These are phyloP conservation scores for Neopipo cinnamomea DNA, from an alignment of 2,113 vertebrate genomes.

Conservation along the genomic window DNA sequence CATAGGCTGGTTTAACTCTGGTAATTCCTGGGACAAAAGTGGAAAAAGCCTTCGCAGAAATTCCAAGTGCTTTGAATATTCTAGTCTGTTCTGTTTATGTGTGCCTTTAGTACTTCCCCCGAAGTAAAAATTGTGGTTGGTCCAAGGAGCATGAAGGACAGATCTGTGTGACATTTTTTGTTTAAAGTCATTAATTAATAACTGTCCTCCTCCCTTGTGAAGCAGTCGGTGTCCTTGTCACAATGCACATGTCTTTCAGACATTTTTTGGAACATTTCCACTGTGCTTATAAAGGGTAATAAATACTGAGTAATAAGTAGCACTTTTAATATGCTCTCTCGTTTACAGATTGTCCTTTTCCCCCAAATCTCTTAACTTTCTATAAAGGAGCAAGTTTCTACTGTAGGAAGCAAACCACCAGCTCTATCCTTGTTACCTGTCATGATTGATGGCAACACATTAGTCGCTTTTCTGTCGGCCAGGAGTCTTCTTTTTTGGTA, in stretches of 20 bases:
- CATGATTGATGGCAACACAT: not conserved
- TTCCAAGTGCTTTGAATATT: not conserved
- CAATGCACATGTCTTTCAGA: not conserved
- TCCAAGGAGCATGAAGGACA: not conserved
- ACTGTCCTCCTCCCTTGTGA: not conserved
- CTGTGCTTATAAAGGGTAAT: not conserved
- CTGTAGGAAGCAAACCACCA: not conserved
- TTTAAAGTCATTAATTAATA: not conserved
- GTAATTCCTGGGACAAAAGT: not conserved
- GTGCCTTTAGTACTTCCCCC: not conserved
- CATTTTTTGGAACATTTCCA: not conserved
- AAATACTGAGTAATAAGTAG: not conserved
- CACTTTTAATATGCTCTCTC: not conserved
- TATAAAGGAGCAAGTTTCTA: not conserved
- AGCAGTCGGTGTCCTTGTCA: not conserved
- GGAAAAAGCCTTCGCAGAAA: not conserved
- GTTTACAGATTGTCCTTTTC: not conserved
- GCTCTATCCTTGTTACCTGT: not conserved
- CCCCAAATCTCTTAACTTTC: not conserved
- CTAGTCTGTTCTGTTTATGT: not conserved
- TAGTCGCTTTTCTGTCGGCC: not conserved
- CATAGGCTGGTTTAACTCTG: not conserved
- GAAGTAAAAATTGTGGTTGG: not conserved
- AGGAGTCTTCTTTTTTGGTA: not conserved
- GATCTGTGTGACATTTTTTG: not conserved